Conservation (phyloP, 2,888 invertebrate genomes). For the Tenthredo mesomela region DNA sequence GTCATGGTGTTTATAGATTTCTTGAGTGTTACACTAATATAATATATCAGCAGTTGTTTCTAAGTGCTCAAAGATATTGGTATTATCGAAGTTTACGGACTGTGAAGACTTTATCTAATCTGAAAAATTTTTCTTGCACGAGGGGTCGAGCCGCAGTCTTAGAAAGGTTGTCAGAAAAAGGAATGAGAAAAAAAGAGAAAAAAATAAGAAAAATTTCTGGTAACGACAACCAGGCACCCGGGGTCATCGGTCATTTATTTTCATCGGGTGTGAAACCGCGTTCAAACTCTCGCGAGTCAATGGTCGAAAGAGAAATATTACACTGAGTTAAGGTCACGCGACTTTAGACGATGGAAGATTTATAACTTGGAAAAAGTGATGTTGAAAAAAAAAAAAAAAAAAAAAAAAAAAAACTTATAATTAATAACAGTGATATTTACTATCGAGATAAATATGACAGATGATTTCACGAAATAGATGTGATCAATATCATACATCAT, state of each 20-base stretch:
- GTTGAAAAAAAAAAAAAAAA: neutral
- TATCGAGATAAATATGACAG: neutral
- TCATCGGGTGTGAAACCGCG: slow-evolving; percentile 43
- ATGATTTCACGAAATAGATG: neutral
- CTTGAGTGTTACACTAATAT: neutral
- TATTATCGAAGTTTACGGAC: slow-evolving; percentile 20
- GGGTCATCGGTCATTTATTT: slow-evolving; percentile 44
- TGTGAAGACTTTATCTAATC: slow-evolving; percentile 34
- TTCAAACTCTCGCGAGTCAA: slow-evolving; percentile 24
- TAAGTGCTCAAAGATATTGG: neutral
- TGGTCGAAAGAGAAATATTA: slow-evolving; percentile 41
- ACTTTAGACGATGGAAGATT: neutral
- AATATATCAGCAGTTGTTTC: slow-evolving; percentile 2
- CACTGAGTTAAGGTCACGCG: neutral
- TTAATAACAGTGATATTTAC: neutral
- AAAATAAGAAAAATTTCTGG: neutral
- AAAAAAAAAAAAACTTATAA: neutral
- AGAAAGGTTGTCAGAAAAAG: slow-evolving; percentile 2
- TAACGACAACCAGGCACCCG: slow-evolving; percentile 19
- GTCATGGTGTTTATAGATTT: neutral
- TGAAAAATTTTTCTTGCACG: slow-evolving; percentile 3
- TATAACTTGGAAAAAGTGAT: neutral
- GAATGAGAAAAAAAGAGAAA: neutral
- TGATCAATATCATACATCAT: neutral
- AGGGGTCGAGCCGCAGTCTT: neutral